Base-by-base conservation (phyloP, 2,888 invertebrate species). In the Athrips mouffetella region DNA sequence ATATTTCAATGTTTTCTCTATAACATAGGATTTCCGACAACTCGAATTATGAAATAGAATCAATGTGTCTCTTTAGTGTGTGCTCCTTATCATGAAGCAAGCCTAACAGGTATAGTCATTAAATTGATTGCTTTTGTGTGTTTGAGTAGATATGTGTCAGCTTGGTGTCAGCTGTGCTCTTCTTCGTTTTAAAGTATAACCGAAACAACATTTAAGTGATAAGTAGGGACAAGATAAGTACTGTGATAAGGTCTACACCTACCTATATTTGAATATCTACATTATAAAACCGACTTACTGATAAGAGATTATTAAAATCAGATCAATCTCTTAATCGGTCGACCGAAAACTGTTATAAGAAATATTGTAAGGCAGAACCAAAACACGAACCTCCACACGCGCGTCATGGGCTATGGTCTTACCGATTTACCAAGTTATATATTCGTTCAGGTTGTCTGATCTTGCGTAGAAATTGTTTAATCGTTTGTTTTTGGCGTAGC, bases 311-410 rank as follows among this genome's bases (percentile, higher is more conserved):
- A 49, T 48, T 37, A 54, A 31, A 25, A 21, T 39, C 33, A 39
- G 30, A 50, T 50, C 42, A 53, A 57, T 57, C 51, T 51, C 50
- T 27, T 45, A 49, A 47, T 46, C 52, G 49, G 49, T 54, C 53
- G 39, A 53, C 51, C 56, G 45, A 37, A 54, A 45, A 29, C 25
- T 41, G 13, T 30, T 18, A 33, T 27, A 47, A 52, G 47, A 48
- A 47, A 39, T 49, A 16, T 45, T 49, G 13, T 20, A 21, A 29
- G 30, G 21, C 49, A 30, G 31, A 33, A 41, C 44, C 40, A 39
- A 46, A 65, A 65, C 59, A 62, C 58, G 50, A 59, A 59, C 60
- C 55, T 55, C 55, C 50, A 59, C 61, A 57, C 60, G 52, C 59
- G 58, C 51, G 60, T 57, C 58, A 58, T n/a, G n/a, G n/a, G n/a